phyloP scores from a whole-genome alignment of 2,113 vertebrate species.

The Labeo rohita region DNA sequence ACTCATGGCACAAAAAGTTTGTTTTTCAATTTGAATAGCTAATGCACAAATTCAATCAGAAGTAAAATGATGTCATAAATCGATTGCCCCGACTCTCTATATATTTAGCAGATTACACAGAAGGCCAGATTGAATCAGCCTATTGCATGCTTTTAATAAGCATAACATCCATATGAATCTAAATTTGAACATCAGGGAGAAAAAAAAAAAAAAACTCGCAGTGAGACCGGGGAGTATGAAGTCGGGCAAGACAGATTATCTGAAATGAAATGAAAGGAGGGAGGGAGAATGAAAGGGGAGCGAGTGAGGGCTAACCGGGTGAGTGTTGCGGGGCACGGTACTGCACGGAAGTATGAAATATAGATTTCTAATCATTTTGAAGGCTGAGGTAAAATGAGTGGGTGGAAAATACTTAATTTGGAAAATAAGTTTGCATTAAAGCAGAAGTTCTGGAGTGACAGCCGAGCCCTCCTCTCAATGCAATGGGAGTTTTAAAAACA shows the following conservation, averaged over 20 bases:
- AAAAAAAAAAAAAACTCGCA: constrained; percentile 25
- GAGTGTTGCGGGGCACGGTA: background rate
- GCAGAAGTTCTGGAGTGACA: constrained; percentile 24
- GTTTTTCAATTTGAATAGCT: constrained; percentile 7
- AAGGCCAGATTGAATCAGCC: constrained; percentile 48
- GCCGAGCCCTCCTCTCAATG: background rate
- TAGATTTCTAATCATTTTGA: constrained; percentile 34
- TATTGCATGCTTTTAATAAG: constrained; percentile 48
- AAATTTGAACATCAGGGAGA: constrained; percentile 26
- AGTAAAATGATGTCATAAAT: constrained; percentile 28
- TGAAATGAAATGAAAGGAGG: constrained; percentile 18
- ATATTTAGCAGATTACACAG: constrained; percentile 35
- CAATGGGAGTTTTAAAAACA: constrained; percentile 11
- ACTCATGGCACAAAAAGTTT: background rate
- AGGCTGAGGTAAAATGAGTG: background rate
- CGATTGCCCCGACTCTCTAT: background rate
- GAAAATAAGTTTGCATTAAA: constrained; percentile 1
- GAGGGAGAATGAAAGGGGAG: constrained; percentile 4
- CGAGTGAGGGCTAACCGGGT: background rate
- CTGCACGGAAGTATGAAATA: constrained; percentile 25
- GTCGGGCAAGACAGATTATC: constrained; percentile 20
- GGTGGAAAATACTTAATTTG: constrained; percentile 16
- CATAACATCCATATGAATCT: constrained; percentile 42
- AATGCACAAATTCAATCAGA: constrained; percentile 21
- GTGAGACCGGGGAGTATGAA: background rate